Evolutionary conservation across 2,888 invertebrate genomes (phyloP).

Genomic region (Smittia sp.): DNA sequence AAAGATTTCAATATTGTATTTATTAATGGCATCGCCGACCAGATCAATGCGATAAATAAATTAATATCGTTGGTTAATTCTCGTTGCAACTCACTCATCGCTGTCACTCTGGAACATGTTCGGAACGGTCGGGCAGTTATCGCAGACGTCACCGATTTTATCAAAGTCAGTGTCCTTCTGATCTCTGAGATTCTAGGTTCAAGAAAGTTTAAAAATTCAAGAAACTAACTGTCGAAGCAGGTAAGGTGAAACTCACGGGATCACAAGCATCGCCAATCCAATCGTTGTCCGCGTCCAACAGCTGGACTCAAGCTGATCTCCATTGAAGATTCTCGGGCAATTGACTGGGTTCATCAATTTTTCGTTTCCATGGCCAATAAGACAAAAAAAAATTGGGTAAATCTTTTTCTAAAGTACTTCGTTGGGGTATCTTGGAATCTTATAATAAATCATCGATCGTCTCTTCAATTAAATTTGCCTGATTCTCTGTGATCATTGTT

Average conservation of each 20-base stretch:
- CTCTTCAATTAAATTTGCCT: no score
- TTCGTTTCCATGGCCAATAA: no score
- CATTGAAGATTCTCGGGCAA: conserved; percentile 55
- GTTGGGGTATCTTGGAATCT: no score
- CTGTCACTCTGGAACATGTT: conserved; percentile 69
- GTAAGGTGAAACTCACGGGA: conserved; percentile 12
- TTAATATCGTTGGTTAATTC: no score
- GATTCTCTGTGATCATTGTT: no score
- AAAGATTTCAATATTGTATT: no score
- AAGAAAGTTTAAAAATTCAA: neutral
- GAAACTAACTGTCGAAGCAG: no score
- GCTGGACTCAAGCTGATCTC: conserved; percentile 66
- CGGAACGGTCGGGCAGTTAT: conserved; percentile 67
- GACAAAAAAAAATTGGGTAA: no score
- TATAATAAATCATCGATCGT: no score
- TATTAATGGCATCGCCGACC: conserved; percentile 88
- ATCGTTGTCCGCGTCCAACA: conserved; percentile 82
- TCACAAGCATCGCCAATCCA: conserved; percentile 86
- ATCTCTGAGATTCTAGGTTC: no score
- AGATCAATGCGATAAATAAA: conserved; percentile 70
- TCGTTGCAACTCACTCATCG: neutral
- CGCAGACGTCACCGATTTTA: conserved; percentile 82
- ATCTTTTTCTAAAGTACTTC: no score
- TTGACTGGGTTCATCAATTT: no score
- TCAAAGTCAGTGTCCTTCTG: conserved; percentile 84